A percentile compares a stretch with the other conserved stretches of the same genome.
These are phyloP conservation scores for Enteromius thamalakanensis DNA, from an alignment of 2,797 vertebrate species.

Conservation along the genomic window DNA sequence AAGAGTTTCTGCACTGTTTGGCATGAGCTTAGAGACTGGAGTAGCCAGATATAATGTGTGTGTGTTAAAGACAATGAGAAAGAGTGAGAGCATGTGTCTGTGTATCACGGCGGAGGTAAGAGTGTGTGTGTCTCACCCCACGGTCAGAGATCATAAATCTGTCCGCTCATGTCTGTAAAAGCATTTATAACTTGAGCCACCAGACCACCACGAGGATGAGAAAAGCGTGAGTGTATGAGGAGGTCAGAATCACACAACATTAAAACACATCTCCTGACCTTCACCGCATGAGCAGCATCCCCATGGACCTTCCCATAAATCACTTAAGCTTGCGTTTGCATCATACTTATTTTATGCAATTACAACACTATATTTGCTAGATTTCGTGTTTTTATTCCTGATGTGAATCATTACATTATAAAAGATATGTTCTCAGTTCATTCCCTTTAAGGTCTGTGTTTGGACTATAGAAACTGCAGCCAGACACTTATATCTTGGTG, in stretches of 20 bases:
- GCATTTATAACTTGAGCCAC: constrained; percentile 40
- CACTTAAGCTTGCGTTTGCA: background rate
- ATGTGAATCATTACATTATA: constrained; percentile 7
- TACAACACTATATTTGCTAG: background rate
- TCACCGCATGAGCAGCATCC: constrained; percentile 25
- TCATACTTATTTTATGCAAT: background rate
- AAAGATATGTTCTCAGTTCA: background rate
- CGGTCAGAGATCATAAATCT: constrained; percentile 45
- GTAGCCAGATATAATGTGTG: constrained; percentile 15
- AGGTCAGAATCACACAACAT: constrained; percentile 47
- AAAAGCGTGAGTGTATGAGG: background rate
- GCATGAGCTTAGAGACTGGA: background rate
- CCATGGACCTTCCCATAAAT: constrained; percentile 3
- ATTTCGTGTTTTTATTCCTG: background rate
- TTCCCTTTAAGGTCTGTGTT: background rate
- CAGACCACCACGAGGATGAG: constrained; percentile 38
- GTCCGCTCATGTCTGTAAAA: constrained; percentile 44
- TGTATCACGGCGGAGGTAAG: constrained; percentile 5
- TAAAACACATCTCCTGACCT: constrained; percentile 57
- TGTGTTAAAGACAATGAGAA: constrained; percentile 30
- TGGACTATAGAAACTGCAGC: background rate
- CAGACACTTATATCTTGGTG: background rate
- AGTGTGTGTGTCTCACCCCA: constrained; percentile 36
- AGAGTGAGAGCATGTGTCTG: background rate
- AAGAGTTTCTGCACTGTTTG: constrained; percentile 34